Evolutionary conservation across 2,113 vertebrate species (phyloP).

Genomic region (Paraplagusia blochii): DNA sequence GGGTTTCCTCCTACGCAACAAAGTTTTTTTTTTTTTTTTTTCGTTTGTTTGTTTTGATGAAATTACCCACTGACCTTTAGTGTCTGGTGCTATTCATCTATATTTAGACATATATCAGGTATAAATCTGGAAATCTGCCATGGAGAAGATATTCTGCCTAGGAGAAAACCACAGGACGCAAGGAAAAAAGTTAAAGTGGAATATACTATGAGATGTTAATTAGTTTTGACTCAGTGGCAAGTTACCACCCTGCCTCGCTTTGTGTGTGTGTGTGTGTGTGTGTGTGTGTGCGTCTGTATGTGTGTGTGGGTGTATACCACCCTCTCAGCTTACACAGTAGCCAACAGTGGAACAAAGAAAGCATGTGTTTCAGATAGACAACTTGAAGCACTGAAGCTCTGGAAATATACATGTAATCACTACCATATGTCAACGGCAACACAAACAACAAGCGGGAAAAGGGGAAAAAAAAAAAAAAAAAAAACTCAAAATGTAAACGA

Average conservation of each 20-base stretch:
- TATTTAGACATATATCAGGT: no score
- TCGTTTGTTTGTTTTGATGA: no score
- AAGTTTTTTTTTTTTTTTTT: conserved; percentile 15
- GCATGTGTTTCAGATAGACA: conserved; percentile 65
- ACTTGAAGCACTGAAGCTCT: conserved; percentile 40
- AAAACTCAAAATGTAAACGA: conserved; percentile 6
- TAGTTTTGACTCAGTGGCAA: conserved; percentile 61
- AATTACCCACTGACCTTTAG: conserved; percentile 21
- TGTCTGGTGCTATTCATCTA: conserved; percentile 4
- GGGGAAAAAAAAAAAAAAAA: no score
- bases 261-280: conserved; percentile 29
- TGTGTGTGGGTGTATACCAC: conserved; percentile 54
- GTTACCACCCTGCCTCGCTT: conserved; percentile 58
- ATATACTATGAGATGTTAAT: conserved; percentile 66
- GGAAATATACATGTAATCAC: conserved; percentile 67
- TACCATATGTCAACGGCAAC: conserved; percentile 56
- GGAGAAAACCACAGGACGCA: not conserved
- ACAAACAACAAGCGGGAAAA: conserved; percentile 27
- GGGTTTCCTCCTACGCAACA: conserved; percentile 1
- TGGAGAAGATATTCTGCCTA: conserved; percentile 1
- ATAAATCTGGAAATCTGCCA: conserved; percentile 10
- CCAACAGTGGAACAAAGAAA: conserved; percentile 64
- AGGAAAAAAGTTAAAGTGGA: conserved; percentile 39
- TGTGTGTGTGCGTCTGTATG: conserved; percentile 50
- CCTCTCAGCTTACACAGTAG: conserved; percentile 70